Base-by-base conservation (phyloP, 2,113 vertebrate species). In the Phylloscopus trochiloides region DNA sequence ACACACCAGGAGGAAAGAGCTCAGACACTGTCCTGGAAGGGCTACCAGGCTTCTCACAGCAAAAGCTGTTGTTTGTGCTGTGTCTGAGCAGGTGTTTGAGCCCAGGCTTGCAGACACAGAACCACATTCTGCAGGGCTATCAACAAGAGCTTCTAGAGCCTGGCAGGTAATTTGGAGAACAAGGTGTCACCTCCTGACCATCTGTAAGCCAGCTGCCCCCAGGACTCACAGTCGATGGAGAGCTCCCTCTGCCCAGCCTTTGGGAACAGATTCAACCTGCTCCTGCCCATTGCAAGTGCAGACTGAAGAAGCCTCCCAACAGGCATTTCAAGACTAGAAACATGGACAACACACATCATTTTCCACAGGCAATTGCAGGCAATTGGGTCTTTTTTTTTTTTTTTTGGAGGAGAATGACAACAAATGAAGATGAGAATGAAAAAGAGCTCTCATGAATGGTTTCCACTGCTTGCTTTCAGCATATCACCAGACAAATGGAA, bases 361-460 rank as follows among this genome's bases (percentile, higher is more conserved):
- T 94, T 67, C 52, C 93, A 94, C 76, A 95, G 67, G 16, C 48
- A 62, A 88, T 54, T 70, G 40, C 34, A 34, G 34, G n/a, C n/a
- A n/a, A n/a, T n/a, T n/a, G n/a, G n/a, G n/a, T n/a, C n/a, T n/a
- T 18, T 32, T 29, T 17, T 55, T 55, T 52, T 45, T 63, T 73
- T 67, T 86, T 80, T 54, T 42, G 1, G 15, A 62, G 36, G 25
- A 82, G 57, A 66, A 95, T 14, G 67, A 87, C 70, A 91, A 90
- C 87, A 79, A 87, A 92, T 92, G 96, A 91, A 48, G 71, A 92
- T 96, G 95, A 92, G 32, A 38, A 96, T 95, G 85, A 92, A 87
- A 67, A 77, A 70, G 66, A 95, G 65, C 61, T 59, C 59, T 77
- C 67, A 63, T 12, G 34, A 92, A 92, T 76, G 52, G 68, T 32